phyloP scores from a whole-genome alignment of 2,113 vertebrate genomes.

The Melanostigma gelatinosum region DNA sequence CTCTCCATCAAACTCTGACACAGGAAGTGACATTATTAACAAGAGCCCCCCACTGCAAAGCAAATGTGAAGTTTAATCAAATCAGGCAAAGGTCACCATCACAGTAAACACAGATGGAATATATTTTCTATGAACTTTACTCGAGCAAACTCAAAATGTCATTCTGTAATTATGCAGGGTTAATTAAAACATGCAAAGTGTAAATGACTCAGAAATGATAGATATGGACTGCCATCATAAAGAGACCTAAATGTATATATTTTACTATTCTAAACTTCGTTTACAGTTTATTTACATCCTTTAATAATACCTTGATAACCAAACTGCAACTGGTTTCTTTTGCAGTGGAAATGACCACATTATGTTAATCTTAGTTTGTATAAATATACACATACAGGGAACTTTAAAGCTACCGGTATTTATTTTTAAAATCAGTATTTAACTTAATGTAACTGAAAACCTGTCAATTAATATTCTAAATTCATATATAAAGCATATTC shows the following conservation, averaged over 20 bases:
- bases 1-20: conserved; percentile 97
- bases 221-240: background rate
- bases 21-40: conserved; percentile 47
- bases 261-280: background rate
- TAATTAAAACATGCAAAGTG: background rate
- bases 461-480: background rate
- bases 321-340: background rate
- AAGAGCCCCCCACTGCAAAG: background rate
- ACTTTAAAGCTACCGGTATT: background rate
- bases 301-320: background rate
- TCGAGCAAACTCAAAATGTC: conserved; percentile 28
- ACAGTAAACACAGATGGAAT: conserved; percentile 6
- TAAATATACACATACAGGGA: background rate
- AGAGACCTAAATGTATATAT: background rate
- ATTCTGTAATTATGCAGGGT: conserved; percentile 7
- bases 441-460: background rate
- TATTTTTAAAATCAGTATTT: background rate
- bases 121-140: background rate
- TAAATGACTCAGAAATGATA: background rate
- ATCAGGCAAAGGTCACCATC: conserved; percentile 23
- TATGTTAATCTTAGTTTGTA: background rate
- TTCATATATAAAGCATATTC: background rate
- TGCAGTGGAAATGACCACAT: background rate
- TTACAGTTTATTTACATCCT: background rate
- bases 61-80: conserved; percentile 14